These are phyloP conservation scores for Saturnia japonica DNA, from an alignment of 2,888 invertebrate species.

Conservation along the genomic window DNA sequence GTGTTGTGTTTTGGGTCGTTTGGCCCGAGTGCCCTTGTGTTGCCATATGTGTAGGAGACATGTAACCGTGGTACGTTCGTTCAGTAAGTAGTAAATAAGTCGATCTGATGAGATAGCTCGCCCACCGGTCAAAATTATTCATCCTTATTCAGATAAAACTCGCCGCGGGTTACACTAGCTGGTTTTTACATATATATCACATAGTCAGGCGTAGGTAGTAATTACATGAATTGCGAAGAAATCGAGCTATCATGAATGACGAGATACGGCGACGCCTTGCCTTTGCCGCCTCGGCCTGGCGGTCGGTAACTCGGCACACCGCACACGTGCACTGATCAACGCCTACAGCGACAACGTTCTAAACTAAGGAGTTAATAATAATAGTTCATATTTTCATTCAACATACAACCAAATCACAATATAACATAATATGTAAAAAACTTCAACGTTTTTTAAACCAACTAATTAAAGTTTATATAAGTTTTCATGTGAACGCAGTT, in stretches of 20 bases:
- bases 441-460: not conserved
- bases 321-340: constrained; percentile 63
- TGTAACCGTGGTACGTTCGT: constrained; percentile 75
- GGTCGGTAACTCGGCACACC: constrained; percentile 35
- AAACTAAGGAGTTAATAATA: constrained; percentile 56
- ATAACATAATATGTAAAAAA: not conserved
- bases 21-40: constrained; percentile 77
- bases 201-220: constrained; percentile 51
- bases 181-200: constrained; percentile 46
- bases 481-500: not conserved
- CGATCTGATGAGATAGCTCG: constrained; percentile 54
- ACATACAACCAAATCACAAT: constrained; percentile 35
- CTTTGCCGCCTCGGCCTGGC: constrained; percentile 47
- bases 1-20: constrained; percentile 75
- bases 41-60: constrained; percentile 74
- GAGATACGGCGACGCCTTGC: constrained; percentile 62
- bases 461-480: not conserved
- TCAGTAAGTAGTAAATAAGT: constrained; percentile 78
- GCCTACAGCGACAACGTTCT: constrained; percentile 51
- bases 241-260: constrained; percentile 67
- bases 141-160: constrained; percentile 33
- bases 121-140: constrained; percentile 44
- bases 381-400: constrained; percentile 48
- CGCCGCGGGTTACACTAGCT: constrained; percentile 41
- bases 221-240: constrained; percentile 56